Evolutionary conservation across 2,888 invertebrate genomes (phyloP), one percentile per base, ranked within the genome.

Genomic region (Coelopa pilipes): DNA sequence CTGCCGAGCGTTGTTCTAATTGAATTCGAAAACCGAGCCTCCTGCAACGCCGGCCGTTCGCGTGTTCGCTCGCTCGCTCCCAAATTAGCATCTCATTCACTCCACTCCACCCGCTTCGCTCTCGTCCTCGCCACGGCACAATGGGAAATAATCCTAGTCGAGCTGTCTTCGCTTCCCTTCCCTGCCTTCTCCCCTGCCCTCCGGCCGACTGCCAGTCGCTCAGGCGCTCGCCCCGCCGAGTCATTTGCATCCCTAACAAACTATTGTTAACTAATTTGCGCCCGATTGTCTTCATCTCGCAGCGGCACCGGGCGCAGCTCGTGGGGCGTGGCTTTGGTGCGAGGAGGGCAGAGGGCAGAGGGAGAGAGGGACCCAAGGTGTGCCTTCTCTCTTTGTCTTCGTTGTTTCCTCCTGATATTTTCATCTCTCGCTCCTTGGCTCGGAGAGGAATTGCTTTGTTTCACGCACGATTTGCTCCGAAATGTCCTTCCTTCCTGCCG

Each of bases 381-480:
- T 34, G 34, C 34, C 34, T 34, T 34, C 34, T 34, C 34, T 34
- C 34, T 34, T 7, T 34, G 34, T 21, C 24, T 59, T 55, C 19
- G 24, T 21, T 55, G 55, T 17, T 55, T 19, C 55, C 57, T 59
- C 21, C 17, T 59, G 57, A 59, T 13, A 17, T 21, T 59, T 59
- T 59, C 24, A 19, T 21, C 11, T n/a, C 13, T 59, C 21, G 19
- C 19, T 21, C 24, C 24, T 15, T 59, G 57, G 21, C 24, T 17
- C 19, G 24, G 13, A 59, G 24, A 21, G 24, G 57, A 59, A 21
- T 21, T 19, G 17, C 57, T 21, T 59, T 59, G 57, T 59, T 59
- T 59, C 57, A 59, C 57, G 57, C 57, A 59, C 57, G 57, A 59
- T 59, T 59, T 59, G 57, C 57, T 59, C 57, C 17, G 24, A 24